These are phyloP conservation scores for Ophioninae sp. DNA, from an alignment of 2,888 invertebrate species.

Conservation along the genomic window DNA sequence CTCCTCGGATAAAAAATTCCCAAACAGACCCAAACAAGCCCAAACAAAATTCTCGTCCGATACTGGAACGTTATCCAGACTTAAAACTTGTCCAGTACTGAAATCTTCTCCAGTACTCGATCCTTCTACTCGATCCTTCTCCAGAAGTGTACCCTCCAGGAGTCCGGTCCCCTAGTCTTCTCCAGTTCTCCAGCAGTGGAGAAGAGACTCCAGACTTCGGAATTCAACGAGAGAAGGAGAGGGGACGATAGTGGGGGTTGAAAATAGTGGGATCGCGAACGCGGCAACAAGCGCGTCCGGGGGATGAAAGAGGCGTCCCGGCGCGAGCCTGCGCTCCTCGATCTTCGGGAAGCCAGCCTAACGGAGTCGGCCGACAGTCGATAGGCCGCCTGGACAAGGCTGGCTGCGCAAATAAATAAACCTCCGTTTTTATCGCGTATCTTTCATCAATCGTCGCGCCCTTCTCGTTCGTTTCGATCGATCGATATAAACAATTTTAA, in stretches of 20 bases:
- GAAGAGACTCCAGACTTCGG: no score
- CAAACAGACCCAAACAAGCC: no score
- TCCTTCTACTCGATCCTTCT: no score
- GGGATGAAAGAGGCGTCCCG: slow-evolving; percentile 65
- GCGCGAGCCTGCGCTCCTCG: slow-evolving; percentile 70
- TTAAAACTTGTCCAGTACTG: no score
- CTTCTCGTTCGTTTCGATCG: slow-evolving; percentile 5
- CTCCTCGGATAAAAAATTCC: no score
- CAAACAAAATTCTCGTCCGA: background rate
- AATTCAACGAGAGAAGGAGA: slow-evolving; percentile 7
- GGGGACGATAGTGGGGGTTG: slow-evolving; percentile 8
- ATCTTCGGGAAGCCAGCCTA: slow-evolving; percentile 47
- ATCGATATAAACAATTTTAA: background rate
- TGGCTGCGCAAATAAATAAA: slow-evolving; percentile 51
- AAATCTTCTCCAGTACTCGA: no score
- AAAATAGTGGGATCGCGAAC: slow-evolving; percentile 39
- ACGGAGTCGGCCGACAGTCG: slow-evolving; percentile 72
- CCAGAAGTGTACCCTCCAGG: no score
- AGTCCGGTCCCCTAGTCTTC: no score
- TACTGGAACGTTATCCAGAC: no score
- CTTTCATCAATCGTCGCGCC: background rate
- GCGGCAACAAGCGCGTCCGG: slow-evolving; percentile 53
- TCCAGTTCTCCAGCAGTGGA: no score
- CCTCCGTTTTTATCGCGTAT: background rate
- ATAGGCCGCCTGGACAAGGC: slow-evolving; percentile 68